These are phyloP conservation scores for Cotesia glomerata DNA, from an alignment of 1,140 invertebrate genomes.

Conservation along the genomic window DNA sequence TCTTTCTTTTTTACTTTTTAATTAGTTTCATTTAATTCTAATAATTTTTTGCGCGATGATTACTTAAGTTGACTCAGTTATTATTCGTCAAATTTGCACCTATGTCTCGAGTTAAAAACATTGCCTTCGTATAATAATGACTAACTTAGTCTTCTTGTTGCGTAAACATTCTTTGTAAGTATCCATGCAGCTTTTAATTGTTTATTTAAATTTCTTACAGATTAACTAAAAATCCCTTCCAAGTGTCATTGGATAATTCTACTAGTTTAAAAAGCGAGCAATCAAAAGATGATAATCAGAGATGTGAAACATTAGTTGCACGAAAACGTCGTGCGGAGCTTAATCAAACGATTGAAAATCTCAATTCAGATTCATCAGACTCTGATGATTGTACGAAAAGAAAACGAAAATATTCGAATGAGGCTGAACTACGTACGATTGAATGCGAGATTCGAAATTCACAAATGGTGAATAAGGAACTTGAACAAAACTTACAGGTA, in stretches of 20 bases:
- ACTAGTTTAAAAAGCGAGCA: conserved; percentile 40
- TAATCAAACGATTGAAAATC: conserved; percentile 46
- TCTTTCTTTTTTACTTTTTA: too few relatives aligned
- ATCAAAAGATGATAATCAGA: conserved; percentile 47
- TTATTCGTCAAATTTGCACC: too few relatives aligned
- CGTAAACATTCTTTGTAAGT: too few relatives aligned
- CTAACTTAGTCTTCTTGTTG: too few relatives aligned
- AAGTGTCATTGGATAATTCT: conserved; percentile 14
- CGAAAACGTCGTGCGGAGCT: conserved; percentile 49
- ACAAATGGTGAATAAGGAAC: conserved; percentile 43
- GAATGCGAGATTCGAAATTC: conserved; percentile 45
- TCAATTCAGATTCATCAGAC: conserved; percentile 42
- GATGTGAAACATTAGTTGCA: conserved; percentile 43
- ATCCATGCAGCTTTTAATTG: too few relatives aligned
- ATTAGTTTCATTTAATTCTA: too few relatives aligned
- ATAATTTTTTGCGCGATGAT: too few relatives aligned
- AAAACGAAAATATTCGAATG: conserved; percentile 27
- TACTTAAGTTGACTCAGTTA: too few relatives aligned
- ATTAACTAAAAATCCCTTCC: conserved; percentile 37
- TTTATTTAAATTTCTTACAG: neutral
- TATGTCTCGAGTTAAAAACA: too few relatives aligned
- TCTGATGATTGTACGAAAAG: conserved; percentile 31
- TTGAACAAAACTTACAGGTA: conserved; percentile 51
- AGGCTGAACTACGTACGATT: conserved; percentile 38
- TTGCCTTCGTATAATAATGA: too few relatives aligned